These are phyloP conservation scores for Hystrix brachyura DNA, from an alignment of 2,113 vertebrate species.

Conservation along the genomic window DNA sequence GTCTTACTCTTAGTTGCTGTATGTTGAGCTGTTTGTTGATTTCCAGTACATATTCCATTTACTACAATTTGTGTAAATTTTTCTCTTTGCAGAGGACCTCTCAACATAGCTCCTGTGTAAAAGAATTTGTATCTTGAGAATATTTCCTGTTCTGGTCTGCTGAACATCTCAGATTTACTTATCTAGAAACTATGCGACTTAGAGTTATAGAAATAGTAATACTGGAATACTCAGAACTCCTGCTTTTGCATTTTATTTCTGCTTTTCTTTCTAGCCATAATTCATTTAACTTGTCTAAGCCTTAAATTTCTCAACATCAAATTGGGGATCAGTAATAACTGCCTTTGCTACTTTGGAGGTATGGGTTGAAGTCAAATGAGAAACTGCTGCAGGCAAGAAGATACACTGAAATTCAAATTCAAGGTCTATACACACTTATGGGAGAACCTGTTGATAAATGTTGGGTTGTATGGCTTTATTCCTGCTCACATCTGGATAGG, in stretches of 20 bases:
- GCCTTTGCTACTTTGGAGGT: background rate
- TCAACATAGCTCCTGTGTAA: background rate
- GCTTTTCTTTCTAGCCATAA: background rate
- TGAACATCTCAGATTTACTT: background rate
- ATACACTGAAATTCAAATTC: background rate
- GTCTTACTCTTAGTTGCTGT: slow-evolving; percentile 79
- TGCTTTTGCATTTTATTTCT: slow-evolving; percentile 33
- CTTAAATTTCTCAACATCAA: slow-evolving; percentile 35
- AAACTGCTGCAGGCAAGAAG: background rate
- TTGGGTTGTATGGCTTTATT: background rate
- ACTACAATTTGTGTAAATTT: slow-evolving; percentile 67
- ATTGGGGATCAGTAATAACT: background rate
- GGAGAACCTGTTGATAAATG: background rate
- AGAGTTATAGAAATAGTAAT: background rate
- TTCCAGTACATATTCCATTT: slow-evolving; percentile 75
- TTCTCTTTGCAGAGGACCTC: background rate
- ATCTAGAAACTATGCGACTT: background rate
- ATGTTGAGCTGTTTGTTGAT: slow-evolving; percentile 78
- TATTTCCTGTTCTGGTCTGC: background rate
- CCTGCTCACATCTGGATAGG: background rate
- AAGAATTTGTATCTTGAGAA: slow-evolving; percentile 17
- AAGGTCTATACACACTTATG: background rate
- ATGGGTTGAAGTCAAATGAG: background rate
- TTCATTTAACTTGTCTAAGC: background rate
- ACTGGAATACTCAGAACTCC: background rate